phyloP scores from a whole-genome alignment of 2,113 vertebrate species.

The Sterrhoptilus dennistouni region DNA sequence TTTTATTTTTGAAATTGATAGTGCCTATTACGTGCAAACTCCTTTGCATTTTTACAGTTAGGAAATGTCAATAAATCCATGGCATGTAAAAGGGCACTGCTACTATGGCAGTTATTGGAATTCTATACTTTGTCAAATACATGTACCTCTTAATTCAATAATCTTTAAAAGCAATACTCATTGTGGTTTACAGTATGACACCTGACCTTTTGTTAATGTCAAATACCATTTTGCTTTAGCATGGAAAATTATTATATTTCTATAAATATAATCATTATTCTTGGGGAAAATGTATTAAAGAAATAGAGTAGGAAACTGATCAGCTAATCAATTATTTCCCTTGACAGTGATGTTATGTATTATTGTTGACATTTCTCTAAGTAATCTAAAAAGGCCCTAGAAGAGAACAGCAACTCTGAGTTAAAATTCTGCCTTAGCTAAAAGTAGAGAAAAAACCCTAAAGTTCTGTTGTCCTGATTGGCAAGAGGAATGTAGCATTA shows the following conservation, averaged over 20 bases:
- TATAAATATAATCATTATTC: conserved; percentile 76
- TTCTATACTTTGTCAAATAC: conserved; percentile 79
- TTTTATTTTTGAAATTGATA: conserved; percentile 58
- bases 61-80: conserved; percentile 75
- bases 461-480: conserved; percentile 23
- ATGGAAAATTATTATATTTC: conserved; percentile 72
- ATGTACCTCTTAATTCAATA: conserved; percentile 78
- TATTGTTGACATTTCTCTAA: conserved; percentile 18
- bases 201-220: conserved; percentile 81
- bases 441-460: accelerated
- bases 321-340: conserved; percentile 42
- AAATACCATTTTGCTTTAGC: conserved; percentile 70
- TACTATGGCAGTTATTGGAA: conserved; percentile 67
- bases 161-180: conserved; percentile 75
- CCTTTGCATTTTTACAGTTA: conserved; percentile 67
- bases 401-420: not conserved
- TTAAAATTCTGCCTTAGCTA: not conserved
- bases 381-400: not conserved
- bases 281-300: conserved; percentile 62
- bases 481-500: conserved; percentile 40
- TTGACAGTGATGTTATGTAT: conserved; percentile 34
- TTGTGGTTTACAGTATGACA: conserved; percentile 72
- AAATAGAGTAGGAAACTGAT: conserved; percentile 50
- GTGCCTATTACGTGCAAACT: conserved; percentile 7
- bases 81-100: conserved; percentile 70